Conservation (phyloP, 2,888 invertebrate genomes). For the Aquatica leii region DNA sequence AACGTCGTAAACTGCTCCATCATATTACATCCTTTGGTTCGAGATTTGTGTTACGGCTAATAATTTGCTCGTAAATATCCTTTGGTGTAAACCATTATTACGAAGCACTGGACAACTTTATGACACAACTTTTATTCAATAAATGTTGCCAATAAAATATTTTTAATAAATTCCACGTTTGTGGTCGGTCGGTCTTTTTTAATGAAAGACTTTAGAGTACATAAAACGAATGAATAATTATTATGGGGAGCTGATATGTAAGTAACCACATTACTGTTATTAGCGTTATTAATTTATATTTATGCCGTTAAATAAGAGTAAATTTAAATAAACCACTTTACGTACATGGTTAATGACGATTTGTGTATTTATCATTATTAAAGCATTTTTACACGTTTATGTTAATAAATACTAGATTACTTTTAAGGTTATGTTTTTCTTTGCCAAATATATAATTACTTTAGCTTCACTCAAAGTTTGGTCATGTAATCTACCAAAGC, state of each 20-base stretch:
- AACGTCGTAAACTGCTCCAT: conserved; percentile 40
- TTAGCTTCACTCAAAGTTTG: too few species aligned
- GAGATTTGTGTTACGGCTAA: conserved; percentile 42
- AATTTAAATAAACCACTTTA: not conserved
- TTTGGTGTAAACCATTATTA: conserved; percentile 22
- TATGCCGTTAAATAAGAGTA: not conserved
- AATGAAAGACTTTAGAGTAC: not conserved
- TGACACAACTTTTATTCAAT: conserved; percentile 28
- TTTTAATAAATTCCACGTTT: conserved; percentile 25
- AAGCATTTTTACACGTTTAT: conserved; percentile 18
- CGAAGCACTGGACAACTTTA: conserved; percentile 26
- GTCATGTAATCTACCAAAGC: too few species aligned
- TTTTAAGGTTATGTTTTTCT: conserved; percentile 16
- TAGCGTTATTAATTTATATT: conserved; percentile 23
- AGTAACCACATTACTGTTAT: conserved; percentile 15
- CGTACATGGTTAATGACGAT: not conserved
- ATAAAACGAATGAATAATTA: too few species aligned
- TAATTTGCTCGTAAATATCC: conserved; percentile 47
- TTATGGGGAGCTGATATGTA: conserved; percentile 1
- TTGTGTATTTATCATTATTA: conserved; percentile 23
- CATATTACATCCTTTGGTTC: conserved; percentile 7
- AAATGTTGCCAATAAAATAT: conserved; percentile 28
- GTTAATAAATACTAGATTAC: conserved; percentile 23
- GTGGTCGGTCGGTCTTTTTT: conserved; percentile 1
- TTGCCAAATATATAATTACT: not conserved